A percentile compares a stretch with the other conserved stretches of the same genome.
phyloP scores from a whole-genome alignment of 1,140 invertebrate species.

The Bombus picipes region DNA sequence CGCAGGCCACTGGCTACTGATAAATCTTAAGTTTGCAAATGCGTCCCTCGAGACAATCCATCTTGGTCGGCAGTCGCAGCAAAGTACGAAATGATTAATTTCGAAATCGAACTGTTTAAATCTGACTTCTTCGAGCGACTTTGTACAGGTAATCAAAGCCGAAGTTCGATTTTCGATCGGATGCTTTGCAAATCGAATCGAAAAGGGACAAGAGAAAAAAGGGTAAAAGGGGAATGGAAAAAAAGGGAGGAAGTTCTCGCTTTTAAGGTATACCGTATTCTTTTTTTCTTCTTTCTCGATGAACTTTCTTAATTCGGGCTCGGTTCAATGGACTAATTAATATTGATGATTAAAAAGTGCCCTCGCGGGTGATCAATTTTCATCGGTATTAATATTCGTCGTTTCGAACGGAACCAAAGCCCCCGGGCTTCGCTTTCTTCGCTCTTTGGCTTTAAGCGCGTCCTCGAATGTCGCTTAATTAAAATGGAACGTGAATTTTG shows the following conservation, averaged over 20 bases:
- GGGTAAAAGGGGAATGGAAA: no score
- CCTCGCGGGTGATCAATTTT: constrained; percentile 71
- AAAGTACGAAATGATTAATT: constrained; percentile 26
- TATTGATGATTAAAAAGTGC: constrained; percentile 75
- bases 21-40: background rate
- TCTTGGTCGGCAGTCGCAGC: background rate
- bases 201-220: background rate
- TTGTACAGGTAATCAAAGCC: background rate
- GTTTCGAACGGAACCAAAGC: constrained; percentile 46
- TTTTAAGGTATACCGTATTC: background rate
- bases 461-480: constrained; percentile 23
- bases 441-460: constrained; percentile 39
- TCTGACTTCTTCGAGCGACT: background rate
- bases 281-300: constrained; percentile 12
- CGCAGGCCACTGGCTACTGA: background rate
- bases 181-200: background rate
- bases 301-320: constrained; percentile 75
- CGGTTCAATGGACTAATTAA: constrained; percentile 70
- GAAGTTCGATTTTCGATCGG: constrained; percentile 5
- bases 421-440: constrained; percentile 42
- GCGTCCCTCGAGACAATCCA: constrained; percentile 7
- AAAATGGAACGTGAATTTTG: constrained; percentile 40
- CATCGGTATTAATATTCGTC: constrained; percentile 74
- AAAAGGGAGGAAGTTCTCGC: background rate
- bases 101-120: constrained; percentile 8